Evolutionary conservation across 1,140 invertebrate species (phyloP), one percentile per base, ranked within the genome.

Genomic region (Gonatopus flavifemur): DNA sequence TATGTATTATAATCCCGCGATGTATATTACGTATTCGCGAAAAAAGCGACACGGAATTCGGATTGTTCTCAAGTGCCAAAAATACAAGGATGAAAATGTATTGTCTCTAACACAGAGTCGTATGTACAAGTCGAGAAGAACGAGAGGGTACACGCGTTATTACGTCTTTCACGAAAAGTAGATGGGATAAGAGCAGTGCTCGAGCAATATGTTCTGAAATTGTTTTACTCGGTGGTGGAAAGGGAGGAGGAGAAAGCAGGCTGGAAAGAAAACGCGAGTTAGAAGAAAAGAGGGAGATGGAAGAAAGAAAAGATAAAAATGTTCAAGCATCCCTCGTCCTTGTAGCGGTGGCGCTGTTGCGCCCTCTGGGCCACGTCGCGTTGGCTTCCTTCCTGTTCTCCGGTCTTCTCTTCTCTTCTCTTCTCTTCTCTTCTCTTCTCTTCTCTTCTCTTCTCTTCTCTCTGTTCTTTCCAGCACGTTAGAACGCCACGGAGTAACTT

Each of bases 141-240:
- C 32, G 49, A 45, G 19, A 39, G 25, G 41, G 40, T 55, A 55
- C 54, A 63, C 57, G 62, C 59, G 62, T 63, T 66, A 65, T 66
- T 66, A 60, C 56, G 55, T 57, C 48, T 52, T 54, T 38, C 45
- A 49, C 20, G 47, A 52, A 54, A 56, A 49, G 49, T 35, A 38
- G 22, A 21, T 16, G n/a, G 45, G 45, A 15, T 18, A 22, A 42
- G 31, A 54, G 28, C 36, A 40, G 55, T 49, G 47, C 55, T 47
- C 50, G 59, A 53, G 61, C 66, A 67, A 66, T 68, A 68, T 67
- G 66, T 68, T 66, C 54, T 52, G 60, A 68, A 68, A 68, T 67
- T 67, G 66, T 68, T 68, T 68, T 65, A 68, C 64, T 58, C 59
- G 39, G 52, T n/a, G 49, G 32, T 36, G 44, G 46, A 30, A 28